Base-by-base conservation (phyloP, 2,888 invertebrate genomes). In the Zeuzera pyrina region DNA sequence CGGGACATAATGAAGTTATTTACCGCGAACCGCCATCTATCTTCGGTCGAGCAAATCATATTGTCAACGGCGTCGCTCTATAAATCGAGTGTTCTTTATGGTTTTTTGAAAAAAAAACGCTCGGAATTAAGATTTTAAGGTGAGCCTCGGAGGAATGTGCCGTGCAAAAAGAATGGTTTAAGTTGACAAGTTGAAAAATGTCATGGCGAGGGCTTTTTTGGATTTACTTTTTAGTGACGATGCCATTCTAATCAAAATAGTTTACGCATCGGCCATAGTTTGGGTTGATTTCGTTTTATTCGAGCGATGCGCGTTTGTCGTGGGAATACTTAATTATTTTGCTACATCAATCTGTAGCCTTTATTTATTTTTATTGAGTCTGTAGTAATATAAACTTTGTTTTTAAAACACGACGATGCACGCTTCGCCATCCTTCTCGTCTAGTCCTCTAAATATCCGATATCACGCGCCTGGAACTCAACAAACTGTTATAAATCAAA, bases 221-320 rank as follows among this genome's bases (percentile, higher is more conserved):
- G 53, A 54, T 47, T 62, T 59, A 63, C 56, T 65, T 76, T 59
- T 77, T 69, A 63, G 67, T 64, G 66, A 64, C 69, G 68, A 70
- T 69, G 72, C 73, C 71, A 76, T 78, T 79, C 81, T 79, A 79
- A 83, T 83, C 81, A 81, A 83, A 81, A 83, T 83, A 76, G 79
- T 83, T 81, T 81, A 81, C 83, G 78, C 73, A 65, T 61, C 57
- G 47, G 31, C 40, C 55, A 49, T 32, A 46, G 27, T 28, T 21
- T 15, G 33, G 30, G 55, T 57, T 55, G 54, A 46, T 42, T 49
- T 53, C 47, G 56, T 63, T 57, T 67, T 63, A 54, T 58, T 59
- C 45, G 47, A 25, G 27, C 31, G 35, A 21, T 26, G 13, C 46
- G 35, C 35, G 37, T 34, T 38, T 47, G 47, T 52, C 73, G 73